Evolutionary conservation across 2,113 vertebrate genomes (phyloP).

Genomic region (Myiopsitta monachus): DNA sequence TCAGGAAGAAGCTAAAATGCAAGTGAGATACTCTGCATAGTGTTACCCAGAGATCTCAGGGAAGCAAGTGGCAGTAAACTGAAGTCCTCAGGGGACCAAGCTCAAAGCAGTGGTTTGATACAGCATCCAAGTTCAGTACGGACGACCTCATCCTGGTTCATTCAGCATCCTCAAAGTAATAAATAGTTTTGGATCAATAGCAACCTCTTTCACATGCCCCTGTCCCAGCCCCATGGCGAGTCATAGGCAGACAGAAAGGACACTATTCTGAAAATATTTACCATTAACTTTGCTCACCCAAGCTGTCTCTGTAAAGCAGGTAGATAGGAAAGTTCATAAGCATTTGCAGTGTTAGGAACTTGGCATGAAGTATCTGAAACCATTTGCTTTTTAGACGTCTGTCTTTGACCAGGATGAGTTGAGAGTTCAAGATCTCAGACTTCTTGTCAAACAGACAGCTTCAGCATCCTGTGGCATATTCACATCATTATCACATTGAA

Average conservation of each 20-base stretch:
- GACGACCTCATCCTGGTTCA: background rate
- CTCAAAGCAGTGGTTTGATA: background rate
- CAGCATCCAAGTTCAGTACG: background rate
- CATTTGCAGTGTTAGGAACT: background rate
- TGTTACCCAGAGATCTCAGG: background rate
- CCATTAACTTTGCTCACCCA: background rate
- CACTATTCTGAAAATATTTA: background rate
- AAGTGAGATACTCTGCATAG: background rate
- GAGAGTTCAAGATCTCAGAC: background rate
- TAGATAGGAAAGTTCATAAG: background rate
- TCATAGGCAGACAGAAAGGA: background rate
- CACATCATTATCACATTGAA: background rate
- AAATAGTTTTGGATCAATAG: background rate
- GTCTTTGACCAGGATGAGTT: background rate
- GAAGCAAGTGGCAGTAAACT: background rate
- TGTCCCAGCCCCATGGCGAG: background rate
- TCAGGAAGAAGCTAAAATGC: background rate
- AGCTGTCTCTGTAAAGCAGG: background rate
- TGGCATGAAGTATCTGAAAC: background rate
- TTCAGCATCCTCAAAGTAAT: background rate
- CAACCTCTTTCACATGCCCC: background rate
- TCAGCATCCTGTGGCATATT: background rate
- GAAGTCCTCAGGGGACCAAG: background rate
- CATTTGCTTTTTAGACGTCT: background rate
- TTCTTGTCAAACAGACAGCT: background rate